Evolutionary conservation across 2,888 invertebrate genomes (phyloP).

Genomic region (Rhagonycha fulva): DNA sequence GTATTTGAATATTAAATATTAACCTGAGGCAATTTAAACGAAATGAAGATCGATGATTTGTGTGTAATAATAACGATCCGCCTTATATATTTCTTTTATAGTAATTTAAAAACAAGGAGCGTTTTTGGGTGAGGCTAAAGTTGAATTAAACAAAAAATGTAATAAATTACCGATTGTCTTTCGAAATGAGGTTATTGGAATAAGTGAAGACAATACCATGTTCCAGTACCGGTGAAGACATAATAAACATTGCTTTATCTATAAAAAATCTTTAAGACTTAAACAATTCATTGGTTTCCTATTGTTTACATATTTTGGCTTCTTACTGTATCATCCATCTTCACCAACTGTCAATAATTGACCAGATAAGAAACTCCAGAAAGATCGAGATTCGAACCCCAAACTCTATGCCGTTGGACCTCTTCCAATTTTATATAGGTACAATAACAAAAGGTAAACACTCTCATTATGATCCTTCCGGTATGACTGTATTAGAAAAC

Average conservation of each 20-base stretch:
- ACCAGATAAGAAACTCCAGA: background rate
- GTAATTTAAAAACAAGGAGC: background rate
- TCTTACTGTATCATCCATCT: background rate
- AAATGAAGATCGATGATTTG: background rate
- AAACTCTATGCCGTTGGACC: too few species aligned
- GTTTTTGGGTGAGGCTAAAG: background rate
- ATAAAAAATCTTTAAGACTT: background rate
- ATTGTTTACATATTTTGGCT: too few species aligned
- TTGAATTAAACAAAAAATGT: background rate
- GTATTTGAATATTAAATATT: background rate
- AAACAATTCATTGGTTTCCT: background rate
- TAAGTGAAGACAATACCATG: background rate
- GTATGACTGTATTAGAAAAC: too few species aligned
- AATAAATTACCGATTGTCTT: background rate
- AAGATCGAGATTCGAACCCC: too few species aligned
- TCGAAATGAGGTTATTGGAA: background rate
- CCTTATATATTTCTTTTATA: background rate
- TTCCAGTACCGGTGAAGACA: background rate
- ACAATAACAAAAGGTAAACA: too few species aligned
- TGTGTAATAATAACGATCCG: background rate
- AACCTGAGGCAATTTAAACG: background rate
- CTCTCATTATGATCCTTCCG: too few species aligned
- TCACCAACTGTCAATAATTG: background rate
- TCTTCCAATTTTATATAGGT: too few species aligned
- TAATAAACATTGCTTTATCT: background rate